Evolutionary conservation across 2,888 invertebrate species (phyloP).

Genomic region (Drosophila heteroneura): DNA sequence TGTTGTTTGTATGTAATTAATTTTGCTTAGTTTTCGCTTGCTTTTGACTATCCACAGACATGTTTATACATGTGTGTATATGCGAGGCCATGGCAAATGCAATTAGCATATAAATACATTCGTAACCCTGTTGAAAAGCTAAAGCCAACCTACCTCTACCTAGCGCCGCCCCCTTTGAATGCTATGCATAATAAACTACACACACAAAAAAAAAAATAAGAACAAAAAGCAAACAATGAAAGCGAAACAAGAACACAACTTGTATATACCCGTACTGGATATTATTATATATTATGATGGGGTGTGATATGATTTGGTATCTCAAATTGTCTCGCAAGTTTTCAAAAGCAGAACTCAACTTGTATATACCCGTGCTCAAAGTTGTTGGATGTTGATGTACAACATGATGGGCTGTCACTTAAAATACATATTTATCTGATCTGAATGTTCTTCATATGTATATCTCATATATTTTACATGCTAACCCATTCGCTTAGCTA

Average conservation of each 20-base stretch:
- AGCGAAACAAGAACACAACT: slow-evolving; percentile 5
- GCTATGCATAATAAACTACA: slow-evolving; percentile 45
- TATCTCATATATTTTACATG: neutral
- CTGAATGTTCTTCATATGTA: neutral
- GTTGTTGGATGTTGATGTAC: neutral
- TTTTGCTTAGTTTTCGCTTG: slow-evolving; percentile 34
- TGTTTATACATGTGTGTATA: neutral
- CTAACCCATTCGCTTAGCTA: no score
- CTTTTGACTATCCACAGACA: slow-evolving; percentile 10
- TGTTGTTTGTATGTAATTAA: slow-evolving; percentile 45
- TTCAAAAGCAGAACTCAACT: slow-evolving; percentile 11
- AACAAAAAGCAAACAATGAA: slow-evolving; percentile 13
- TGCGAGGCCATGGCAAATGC: slow-evolving; percentile 53
- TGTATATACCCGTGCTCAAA: slow-evolving; percentile 25
- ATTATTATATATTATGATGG: neutral
- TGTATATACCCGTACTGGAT: neutral
- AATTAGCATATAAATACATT: slow-evolving; percentile 74
- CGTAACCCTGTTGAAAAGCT: slow-evolving; percentile 47
- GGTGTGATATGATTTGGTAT: neutral
- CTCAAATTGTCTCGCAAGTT: neutral
- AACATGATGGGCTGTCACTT: neutral
- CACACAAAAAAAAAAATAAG: slow-evolving; percentile 9
- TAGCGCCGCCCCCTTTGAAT: slow-evolving; percentile 9
- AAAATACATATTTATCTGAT: neutral
- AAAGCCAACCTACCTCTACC: slow-evolving; percentile 7